These are phyloP conservation scores for Trichogramma evanescens DNA, from an alignment of 2,888 invertebrate genomes.

Conservation along the genomic window DNA sequence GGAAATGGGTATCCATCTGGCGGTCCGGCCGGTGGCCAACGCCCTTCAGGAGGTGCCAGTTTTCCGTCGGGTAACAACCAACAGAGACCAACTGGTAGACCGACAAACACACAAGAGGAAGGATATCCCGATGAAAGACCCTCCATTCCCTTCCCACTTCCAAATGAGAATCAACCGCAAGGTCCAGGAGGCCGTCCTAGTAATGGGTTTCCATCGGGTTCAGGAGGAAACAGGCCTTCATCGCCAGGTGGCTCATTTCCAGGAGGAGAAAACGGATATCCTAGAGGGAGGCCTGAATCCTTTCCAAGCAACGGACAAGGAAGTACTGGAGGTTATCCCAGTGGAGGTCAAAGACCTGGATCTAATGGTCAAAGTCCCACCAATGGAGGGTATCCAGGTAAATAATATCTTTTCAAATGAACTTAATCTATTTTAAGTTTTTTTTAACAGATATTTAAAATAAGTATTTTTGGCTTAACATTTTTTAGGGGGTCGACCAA, in stretches of 20 bases:
- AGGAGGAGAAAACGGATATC: slow-evolving; percentile 28
- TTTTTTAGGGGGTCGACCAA: slow-evolving; percentile 24
- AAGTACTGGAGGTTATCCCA: slow-evolving; percentile 37
- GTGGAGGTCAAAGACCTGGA: slow-evolving; percentile 28
- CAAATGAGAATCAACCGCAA: slow-evolving; percentile 23
- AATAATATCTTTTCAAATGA: neutral
- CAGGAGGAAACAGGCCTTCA: slow-evolving; percentile 11
- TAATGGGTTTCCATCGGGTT: slow-evolving; percentile 19
- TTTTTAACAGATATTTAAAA: neutral
- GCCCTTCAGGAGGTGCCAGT: slow-evolving; percentile 19
- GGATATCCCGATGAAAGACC: slow-evolving; percentile 32
- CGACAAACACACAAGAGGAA: slow-evolving; percentile 19
- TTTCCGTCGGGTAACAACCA: slow-evolving; percentile 23
- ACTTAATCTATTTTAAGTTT: neutral
- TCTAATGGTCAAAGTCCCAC: slow-evolving; percentile 21
- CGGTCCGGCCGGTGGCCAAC: slow-evolving; percentile 11
- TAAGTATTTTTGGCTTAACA: slow-evolving; percentile 6
- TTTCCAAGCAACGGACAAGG: slow-evolving; percentile 25
- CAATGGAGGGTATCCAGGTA: slow-evolving; percentile 22
- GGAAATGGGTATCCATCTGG: slow-evolving; percentile 22
- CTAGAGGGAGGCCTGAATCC: slow-evolving; percentile 27
- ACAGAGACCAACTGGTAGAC: slow-evolving; percentile 22
- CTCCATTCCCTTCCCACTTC: slow-evolving; percentile 28
- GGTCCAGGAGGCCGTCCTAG: slow-evolving; percentile 24
- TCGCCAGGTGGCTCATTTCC: slow-evolving; percentile 26